phyloP scores from a whole-genome alignment of 2,888 invertebrate species.

The Timema cristinae region DNA sequence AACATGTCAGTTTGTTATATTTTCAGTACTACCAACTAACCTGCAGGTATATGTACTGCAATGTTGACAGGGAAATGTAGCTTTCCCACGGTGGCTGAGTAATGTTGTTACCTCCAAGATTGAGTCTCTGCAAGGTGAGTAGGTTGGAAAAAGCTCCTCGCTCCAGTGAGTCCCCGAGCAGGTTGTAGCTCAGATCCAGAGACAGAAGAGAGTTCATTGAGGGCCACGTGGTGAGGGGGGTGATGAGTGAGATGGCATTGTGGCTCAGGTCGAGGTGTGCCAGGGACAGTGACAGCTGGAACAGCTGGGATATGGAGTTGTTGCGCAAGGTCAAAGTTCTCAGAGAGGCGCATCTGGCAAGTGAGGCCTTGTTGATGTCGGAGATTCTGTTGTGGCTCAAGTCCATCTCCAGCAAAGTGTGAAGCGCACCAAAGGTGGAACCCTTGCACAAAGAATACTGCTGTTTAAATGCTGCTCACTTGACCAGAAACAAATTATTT shows the following conservation, averaged over 20 bases:
- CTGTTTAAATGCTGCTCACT: too few relatives aligned
- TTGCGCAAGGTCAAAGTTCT: constrained; percentile 56
- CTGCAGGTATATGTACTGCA: constrained; percentile 78
- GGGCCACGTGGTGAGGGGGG: constrained; percentile 67
- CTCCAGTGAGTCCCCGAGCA: constrained; percentile 61
- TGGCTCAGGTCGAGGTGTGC: constrained; percentile 67
- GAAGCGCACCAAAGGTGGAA: constrained; percentile 75
- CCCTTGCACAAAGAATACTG: constrained; percentile 54
- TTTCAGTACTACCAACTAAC: constrained; percentile 45
- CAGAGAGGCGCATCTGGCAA: constrained; percentile 65
- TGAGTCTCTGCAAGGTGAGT: constrained; percentile 67
- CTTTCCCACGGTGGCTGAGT: constrained; percentile 73
- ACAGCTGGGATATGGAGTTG: constrained; percentile 60
- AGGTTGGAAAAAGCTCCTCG: constrained; percentile 67
- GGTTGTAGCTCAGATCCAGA: constrained; percentile 72
- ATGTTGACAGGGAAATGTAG: constrained; percentile 64
- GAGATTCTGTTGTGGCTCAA: constrained; percentile 59
- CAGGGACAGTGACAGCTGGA: constrained; percentile 67
- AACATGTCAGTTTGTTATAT: too few relatives aligned
- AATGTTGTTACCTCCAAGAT: constrained; percentile 67
- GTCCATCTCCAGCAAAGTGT: constrained; percentile 72
- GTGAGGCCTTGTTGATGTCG: constrained; percentile 58
- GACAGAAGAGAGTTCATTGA: constrained; percentile 80
- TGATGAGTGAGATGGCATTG: constrained; percentile 65
- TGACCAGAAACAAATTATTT: too few relatives aligned